Evolutionary conservation across 2,888 invertebrate genomes (phyloP).

Genomic region (Seira musarum): DNA sequence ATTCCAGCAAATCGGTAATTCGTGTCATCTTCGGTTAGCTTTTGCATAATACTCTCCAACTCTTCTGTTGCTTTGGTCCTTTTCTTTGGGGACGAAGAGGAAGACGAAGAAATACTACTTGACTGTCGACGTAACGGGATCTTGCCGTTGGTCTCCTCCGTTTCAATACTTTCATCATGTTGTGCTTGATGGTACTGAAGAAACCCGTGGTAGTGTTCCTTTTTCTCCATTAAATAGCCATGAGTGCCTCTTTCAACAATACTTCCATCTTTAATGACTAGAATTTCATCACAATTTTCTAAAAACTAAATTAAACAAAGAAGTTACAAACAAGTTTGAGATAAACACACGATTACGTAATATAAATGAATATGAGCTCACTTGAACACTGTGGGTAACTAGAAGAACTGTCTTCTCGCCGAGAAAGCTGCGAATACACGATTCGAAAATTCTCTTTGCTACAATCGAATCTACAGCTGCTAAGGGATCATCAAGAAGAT

Average conservation of each 20-base stretch:
- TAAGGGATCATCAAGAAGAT: slow-evolving; percentile 76
- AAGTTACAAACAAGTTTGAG: background rate
- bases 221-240: slow-evolving; percentile 71
- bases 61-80: slow-evolving; percentile 46
- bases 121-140: slow-evolving; percentile 11
- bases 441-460: slow-evolving; percentile 76
- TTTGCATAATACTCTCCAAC: slow-evolving; percentile 52
- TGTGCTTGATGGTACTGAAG: slow-evolving; percentile 64
- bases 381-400: slow-evolving; percentile 72
- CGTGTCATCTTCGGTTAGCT: slow-evolving; percentile 55
- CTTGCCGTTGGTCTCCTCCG: slow-evolving; percentile 1
- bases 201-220: slow-evolving; percentile 72
- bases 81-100: slow-evolving; percentile 27
- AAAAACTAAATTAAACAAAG: slow-evolving; percentile 72
- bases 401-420: slow-evolving; percentile 72
- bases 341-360: background rate
- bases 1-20: slow-evolving; percentile 57
- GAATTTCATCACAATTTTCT: slow-evolving; percentile 74
- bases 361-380: slow-evolving; percentile 58
- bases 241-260: slow-evolving; percentile 74
- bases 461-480: slow-evolving; percentile 77
- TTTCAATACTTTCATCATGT: background rate
- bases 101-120: slow-evolving; percentile 15
- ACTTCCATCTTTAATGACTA: slow-evolving; percentile 74
- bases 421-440: slow-evolving; percentile 71